Base-by-base conservation (phyloP, 2,113 vertebrate genomes). In the Hypomesus transpacificus region DNA sequence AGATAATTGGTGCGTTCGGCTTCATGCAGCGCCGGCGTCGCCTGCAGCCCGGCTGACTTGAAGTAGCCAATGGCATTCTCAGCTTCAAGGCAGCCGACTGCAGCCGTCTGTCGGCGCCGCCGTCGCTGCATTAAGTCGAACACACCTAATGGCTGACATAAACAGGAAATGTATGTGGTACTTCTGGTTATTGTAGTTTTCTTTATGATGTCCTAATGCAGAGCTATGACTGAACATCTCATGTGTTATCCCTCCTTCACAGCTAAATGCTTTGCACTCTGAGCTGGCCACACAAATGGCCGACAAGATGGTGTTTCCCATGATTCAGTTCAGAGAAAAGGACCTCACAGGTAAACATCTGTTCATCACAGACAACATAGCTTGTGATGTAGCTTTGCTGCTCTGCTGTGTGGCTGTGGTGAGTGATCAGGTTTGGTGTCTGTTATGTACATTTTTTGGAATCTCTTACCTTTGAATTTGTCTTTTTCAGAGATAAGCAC, bases 321-420 rank as follows among this genome's bases (percentile, higher is more conserved):
- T 99, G 81, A 94, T 98, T 85, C 96, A 96, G 7, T 99, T 99
- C 85, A 89, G 97, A 81, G 97, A 99, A 87, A 98, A 96, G 75
- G 97, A 99, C 85, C 96, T 99, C 70, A 98, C 97, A 88, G 97
- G 97, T 98, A 93, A 79, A 63, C 18, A 70, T 46, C 24, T 26
- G 39, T 46, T 46, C 7, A 9, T 46, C 39, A 2, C 39, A 46
- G 39, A 46, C 39, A 46, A 46, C 8, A 11, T 46, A 46, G 39
- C 39, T 46, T 9, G 2, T 2, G 7, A 46, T 2, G 9, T 9
- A 11, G 39, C 39, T 46, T 46, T 46, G 39, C 39, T 13, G 39
- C 39, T 46, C 39, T 46, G 1, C 39, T 11, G 39, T 46, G 39
- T 11, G 9, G 39, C 39, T 46, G 39, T 9, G 7, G 8, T 46